These are phyloP conservation scores for Trididemnum clinides DNA, from an alignment of 23 tunicate species.

Conservation along the genomic window DNA sequence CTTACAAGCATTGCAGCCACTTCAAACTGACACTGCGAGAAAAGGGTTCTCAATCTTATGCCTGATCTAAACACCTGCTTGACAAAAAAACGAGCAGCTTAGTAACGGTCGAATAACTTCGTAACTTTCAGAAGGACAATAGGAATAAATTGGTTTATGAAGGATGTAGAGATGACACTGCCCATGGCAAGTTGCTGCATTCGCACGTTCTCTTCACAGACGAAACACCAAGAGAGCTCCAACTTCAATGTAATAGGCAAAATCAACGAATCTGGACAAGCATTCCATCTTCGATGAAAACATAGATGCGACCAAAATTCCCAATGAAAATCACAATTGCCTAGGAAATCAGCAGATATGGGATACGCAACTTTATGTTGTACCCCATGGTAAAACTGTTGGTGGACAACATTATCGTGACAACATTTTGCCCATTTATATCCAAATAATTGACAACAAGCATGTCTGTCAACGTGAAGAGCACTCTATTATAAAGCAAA, in stretches of 20 bases:
- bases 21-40: no score
- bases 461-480: background rate
- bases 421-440: background rate
- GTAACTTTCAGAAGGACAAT: no score
- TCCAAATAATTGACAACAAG: background rate
- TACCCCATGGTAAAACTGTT: background rate
- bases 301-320: background rate
- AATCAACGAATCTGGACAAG: background rate
- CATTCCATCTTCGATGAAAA: background rate
- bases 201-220: background rate
- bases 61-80: no score
- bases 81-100: no score
- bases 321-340: background rate
- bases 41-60: no score
- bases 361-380: background rate
- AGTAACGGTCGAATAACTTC: no score
- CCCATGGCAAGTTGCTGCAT: background rate
- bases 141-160: background rate
- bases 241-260: background rate
- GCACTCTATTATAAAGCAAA: no score
- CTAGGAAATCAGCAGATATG: background rate
- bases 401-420: background rate
- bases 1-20: no score
- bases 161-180: background rate
- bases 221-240: background rate